phyloP scores from a whole-genome alignment of 2,113 vertebrate genomes.

The Corydoras sp. region DNA sequence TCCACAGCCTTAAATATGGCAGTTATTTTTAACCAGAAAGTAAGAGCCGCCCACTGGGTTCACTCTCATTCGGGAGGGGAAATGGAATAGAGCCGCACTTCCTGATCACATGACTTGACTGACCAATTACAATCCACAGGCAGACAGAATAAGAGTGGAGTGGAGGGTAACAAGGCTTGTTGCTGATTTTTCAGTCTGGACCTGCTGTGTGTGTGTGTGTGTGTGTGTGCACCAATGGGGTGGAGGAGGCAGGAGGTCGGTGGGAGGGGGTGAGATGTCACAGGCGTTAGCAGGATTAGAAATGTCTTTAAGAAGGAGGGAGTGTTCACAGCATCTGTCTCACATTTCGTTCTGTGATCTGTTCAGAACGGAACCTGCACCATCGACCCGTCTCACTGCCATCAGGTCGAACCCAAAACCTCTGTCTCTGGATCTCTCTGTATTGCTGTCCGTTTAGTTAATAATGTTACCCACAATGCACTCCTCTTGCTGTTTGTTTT shows the following conservation, averaged over 20 bases:
- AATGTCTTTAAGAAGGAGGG: constrained; percentile 85
- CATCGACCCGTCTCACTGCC: too few relatives aligned
- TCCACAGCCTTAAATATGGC: constrained; percentile 94
- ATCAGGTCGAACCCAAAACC: too few relatives aligned
- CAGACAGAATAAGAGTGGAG: constrained; percentile 20
- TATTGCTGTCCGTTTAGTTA: too few relatives aligned
- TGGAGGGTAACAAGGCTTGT: constrained; percentile 45
- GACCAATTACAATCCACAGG: constrained; percentile 70
- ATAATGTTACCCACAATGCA: too few relatives aligned
- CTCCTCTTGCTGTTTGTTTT: too few relatives aligned
- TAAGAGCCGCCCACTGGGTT: constrained; percentile 91
- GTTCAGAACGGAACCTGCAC: too few relatives aligned
- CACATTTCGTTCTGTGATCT: neutral
- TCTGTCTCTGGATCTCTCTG: too few relatives aligned
- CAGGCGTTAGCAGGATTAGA: constrained; percentile 90
- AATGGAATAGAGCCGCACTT: constrained; percentile 90
- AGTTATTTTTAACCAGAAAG: constrained; percentile 99
- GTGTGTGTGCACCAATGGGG: constrained; percentile 64
- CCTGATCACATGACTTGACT: constrained; percentile 86
- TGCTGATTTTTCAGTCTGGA: constrained; percentile 41
- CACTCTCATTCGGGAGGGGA: constrained; percentile 87
- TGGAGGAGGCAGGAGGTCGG: constrained; percentile 60
- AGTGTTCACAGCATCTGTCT: constrained; percentile 5
- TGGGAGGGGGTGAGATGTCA: constrained; percentile 82
- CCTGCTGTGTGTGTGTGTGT: constrained; percentile 50